Evolutionary conservation across 2,797 vertebrate species (phyloP), one percentile per base, ranked within the genome.

Genomic region (Tenualosa thibaudeaui): DNA sequence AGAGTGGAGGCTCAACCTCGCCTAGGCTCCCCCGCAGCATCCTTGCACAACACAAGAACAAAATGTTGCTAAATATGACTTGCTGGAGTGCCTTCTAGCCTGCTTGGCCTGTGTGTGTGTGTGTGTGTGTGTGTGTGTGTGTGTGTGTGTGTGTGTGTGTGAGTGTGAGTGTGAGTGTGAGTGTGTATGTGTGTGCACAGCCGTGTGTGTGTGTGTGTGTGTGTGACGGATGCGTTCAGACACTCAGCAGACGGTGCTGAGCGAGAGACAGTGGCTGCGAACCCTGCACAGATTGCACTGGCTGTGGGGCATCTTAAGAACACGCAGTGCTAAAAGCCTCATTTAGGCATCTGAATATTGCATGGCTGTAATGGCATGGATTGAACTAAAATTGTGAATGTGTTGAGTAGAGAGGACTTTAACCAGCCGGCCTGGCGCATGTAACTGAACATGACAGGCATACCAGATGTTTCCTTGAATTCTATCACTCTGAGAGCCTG

Each of bases 261-360:
- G 82, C 78, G 58, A 82, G 85, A 71, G 65, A 71, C 65, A 5
- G 37, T 8, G 37, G 40, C 40, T 46, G 37, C 43, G 37, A 17
- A 46, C 13, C 24, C 75, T 86, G 87, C 86, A 87, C 87, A 86
- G 87, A 86, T 87, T 89, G 84, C 83, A 43, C 65, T 88, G 86
- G 89, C 86, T 88, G 81, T 81, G 75, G 87, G 89, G 86, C 53
- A 43, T 88, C 86, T 56, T 54, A 78, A 37, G 71, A 89, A 89
- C 83, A 83, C 84, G 83, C 71, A 43, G 53, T 53, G 78, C 89
- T 89, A 89, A 90, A 90, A 90, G 89, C 88, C 53, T 86, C 71
- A 88, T 87, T 88, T 86, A 90, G 78, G 85, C 85, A 50, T 86
- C 62, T 89, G 87, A 88, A 90, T 89, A 86, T 88, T 89, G 86